Evolutionary conservation across 2,797 vertebrate genomes (phyloP).

Genomic region (Accipiter minullus): DNA sequence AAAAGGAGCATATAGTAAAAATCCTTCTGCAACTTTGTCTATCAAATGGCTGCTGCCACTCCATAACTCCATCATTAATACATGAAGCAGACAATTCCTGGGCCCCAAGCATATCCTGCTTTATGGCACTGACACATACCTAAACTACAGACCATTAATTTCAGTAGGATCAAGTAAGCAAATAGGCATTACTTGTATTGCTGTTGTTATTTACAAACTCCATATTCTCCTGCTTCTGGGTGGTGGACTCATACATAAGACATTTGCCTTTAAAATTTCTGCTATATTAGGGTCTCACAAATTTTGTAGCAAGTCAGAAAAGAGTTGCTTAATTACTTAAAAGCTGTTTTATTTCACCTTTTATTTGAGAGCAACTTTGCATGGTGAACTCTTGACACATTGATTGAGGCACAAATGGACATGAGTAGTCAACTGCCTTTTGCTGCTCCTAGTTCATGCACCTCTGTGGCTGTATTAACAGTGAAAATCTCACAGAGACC

Average conservation of each 20-base stretch:
- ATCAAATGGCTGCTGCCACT: not conserved
- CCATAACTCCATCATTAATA: not conserved
- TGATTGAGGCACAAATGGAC: not conserved
- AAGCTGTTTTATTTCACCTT: not conserved
- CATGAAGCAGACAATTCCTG: not conserved
- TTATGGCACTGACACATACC: not conserved
- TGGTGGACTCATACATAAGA: not conserved
- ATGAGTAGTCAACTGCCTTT: not conserved
- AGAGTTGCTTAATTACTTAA: not conserved
- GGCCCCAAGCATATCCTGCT: not conserved
- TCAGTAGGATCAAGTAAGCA: not conserved
- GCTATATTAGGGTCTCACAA: not conserved
- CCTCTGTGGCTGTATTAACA: not conserved
- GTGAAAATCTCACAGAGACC: not conserved
- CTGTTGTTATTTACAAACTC: not conserved
- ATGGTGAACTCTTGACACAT: not conserved
- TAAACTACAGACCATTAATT: slow-evolving; percentile 1
- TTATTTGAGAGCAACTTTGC: not conserved
- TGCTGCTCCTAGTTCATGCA: not conserved
- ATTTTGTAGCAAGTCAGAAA: not conserved
- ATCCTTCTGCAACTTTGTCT: not conserved
- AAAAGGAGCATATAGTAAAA: not conserved
- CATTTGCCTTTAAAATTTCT: not conserved
- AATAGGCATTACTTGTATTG: not conserved
- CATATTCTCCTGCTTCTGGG: not conserved